Percentiles rank a stretch among this genome's conserved stretches.
Conservation (phyloP, 2,888 invertebrate species). For the Scelioninae gen. 2 region DNA sequence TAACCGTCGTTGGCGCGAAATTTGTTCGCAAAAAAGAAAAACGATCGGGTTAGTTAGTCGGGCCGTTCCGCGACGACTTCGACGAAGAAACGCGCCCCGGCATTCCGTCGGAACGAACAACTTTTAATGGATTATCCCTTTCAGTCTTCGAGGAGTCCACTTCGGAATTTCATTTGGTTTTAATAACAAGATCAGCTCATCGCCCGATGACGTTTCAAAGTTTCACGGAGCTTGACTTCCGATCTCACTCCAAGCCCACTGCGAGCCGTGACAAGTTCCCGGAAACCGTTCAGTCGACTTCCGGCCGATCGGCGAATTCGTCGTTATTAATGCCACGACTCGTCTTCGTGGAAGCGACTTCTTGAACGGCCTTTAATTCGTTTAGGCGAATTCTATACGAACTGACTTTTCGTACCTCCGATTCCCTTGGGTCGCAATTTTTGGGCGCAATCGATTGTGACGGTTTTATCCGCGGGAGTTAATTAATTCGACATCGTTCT, state of each 20-base stretch:
- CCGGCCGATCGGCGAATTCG: slow-evolving; percentile 1
- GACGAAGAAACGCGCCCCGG: slow-evolving; percentile 31
- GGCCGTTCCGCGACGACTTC: slow-evolving; percentile 43
- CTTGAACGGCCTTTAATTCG: no score
- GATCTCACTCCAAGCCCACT: slow-evolving; percentile 31
- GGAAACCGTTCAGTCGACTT: slow-evolving; percentile 21
- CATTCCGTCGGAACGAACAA: slow-evolving; percentile 36
- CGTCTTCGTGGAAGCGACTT: no score
- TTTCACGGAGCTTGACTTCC: slow-evolving; percentile 42
- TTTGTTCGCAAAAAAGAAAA: slow-evolving; percentile 24
- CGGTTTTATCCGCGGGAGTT: no score
- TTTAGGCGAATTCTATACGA: no score
- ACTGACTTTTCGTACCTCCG: no score
- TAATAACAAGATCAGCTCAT: slow-evolving; percentile 52
- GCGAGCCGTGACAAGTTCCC: slow-evolving; percentile 15
- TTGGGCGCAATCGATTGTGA: no score
- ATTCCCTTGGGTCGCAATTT: no score
- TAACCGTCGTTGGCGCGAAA: slow-evolving; percentile 19
- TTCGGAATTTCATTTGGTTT: slow-evolving; percentile 43
- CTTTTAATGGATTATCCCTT: slow-evolving; percentile 54
- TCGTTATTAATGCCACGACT: no score
- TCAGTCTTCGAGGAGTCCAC: slow-evolving; percentile 28
- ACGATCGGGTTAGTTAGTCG: slow-evolving; percentile 31
- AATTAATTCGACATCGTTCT: no score
- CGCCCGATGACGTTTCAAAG: slow-evolving; percentile 44